Evolutionary conservation across 2,888 invertebrate species (phyloP), one percentile per base, ranked within the genome.

Genomic region (Gisinianus flammeolus): DNA sequence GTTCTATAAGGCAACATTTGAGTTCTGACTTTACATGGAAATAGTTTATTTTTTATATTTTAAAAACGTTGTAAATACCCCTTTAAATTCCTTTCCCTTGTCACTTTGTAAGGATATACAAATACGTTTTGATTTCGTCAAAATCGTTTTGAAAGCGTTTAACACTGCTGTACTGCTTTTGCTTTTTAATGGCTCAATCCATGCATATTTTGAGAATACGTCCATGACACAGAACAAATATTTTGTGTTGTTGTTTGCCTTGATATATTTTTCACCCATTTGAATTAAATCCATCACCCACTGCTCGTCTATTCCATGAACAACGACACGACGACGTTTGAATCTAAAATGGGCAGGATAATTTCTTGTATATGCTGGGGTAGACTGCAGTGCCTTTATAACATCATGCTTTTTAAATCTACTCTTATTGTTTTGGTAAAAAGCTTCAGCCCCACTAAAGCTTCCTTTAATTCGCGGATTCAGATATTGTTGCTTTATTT

Each of bases 301-400:
- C 24, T 78, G 76, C 33, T 79, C 73, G 33, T 78, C 79, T 10
- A 82, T 79, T 22, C 35, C 68, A 12, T 79, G 72, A 54, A 73
- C 74, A 30, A 73, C 70, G 3, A 80, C 78, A n/a, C 31, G 12
- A 44, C 80, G 31, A 22, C 81, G 58, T 28, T 22, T 33, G 70
- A 79, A 79, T 28, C 62, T 35, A 24, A 68, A 72, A 33, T 22
- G 62, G n/a, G 66, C 77, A 6, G 79, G 69, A n/a, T 12, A 5
- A 75, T 81, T 78, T 68, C 76, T 10, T 52, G 88, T 87, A 84
- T 79, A 79, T 10, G 75, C 73, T 0, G 76, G 89, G 26, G 73
- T n/a, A 0, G 28, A 28, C 19, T 66, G n/a, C 16, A 78, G 35
- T 0, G 54, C 56, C n/a, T 33, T 22, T 4, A n/a, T 3, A n/a